These are phyloP conservation scores for Drosophila yooni DNA, from an alignment of 2,888 invertebrate genomes.

Conservation along the genomic window DNA sequence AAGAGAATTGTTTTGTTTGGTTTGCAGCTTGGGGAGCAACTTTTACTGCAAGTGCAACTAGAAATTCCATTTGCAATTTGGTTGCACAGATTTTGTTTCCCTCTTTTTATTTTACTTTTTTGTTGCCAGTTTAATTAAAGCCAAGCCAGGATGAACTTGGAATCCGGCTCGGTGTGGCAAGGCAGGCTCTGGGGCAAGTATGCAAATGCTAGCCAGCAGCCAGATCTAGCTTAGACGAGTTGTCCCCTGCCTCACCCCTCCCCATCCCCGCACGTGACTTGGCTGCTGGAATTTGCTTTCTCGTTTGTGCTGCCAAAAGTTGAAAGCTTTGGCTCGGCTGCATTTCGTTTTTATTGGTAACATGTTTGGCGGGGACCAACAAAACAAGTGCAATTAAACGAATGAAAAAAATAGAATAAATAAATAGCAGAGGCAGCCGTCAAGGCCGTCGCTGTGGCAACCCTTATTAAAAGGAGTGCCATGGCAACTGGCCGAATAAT, in stretches of 20 bases:
- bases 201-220: slow-evolving; percentile 62
- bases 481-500: background rate
- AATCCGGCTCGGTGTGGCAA: slow-evolving; percentile 49
- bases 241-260: background rate
- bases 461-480: slow-evolving; percentile 4
- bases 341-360: slow-evolving; percentile 79
- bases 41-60: slow-evolving; percentile 63
- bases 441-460: slow-evolving; percentile 39
- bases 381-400: slow-evolving; percentile 44
- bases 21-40: slow-evolving; percentile 54
- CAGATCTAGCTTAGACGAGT: slow-evolving; percentile 31
- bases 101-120: slow-evolving; percentile 11
- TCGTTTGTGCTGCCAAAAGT: slow-evolving; percentile 34
- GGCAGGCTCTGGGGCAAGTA: slow-evolving; percentile 69
- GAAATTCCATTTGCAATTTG: slow-evolving; percentile 54
- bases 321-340: slow-evolving; percentile 34
- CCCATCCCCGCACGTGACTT: slow-evolving; percentile 20
- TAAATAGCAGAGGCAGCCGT: slow-evolving; percentile 15
- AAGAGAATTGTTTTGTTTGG: slow-evolving; percentile 26
- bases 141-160: slow-evolving; percentile 23
- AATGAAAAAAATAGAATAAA: slow-evolving; percentile 6
- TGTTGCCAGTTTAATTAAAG: slow-evolving; percentile 47
- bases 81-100: slow-evolving; percentile 4
- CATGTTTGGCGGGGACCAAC: slow-evolving; percentile 62
- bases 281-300: slow-evolving; percentile 75